Evolutionary conservation across 2,113 vertebrate species (phyloP).

Genomic region (Collichthys lucidus): DNA sequence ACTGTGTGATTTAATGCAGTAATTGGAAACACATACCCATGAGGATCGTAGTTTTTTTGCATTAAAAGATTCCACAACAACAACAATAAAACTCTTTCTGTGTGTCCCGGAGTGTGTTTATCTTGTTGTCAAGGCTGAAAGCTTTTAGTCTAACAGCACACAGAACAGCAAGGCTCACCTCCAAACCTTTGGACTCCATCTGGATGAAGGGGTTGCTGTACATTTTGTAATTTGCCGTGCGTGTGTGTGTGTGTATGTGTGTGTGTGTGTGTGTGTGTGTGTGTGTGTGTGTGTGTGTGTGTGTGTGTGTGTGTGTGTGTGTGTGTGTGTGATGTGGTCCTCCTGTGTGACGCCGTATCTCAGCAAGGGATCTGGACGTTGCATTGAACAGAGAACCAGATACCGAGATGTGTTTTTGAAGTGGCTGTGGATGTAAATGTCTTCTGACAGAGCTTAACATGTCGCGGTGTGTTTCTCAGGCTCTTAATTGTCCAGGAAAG

Average conservation of each 20-base stretch:
- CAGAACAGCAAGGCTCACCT: slow-evolving; percentile 29
- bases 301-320: no score
- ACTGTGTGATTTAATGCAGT: slow-evolving; percentile 29
- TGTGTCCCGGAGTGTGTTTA: slow-evolving; percentile 21
- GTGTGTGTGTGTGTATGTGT: no score
- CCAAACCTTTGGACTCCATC: slow-evolving; percentile 14
- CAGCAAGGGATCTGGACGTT: slow-evolving; percentile 30
- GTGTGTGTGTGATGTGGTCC: slow-evolving; percentile 36
- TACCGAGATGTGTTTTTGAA: slow-evolving; percentile 35
- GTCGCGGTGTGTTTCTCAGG: neutral
- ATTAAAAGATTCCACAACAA: neutral
- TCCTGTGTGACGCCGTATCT: slow-evolving; percentile 2
- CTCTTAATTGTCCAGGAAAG: slow-evolving; percentile 32
- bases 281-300: no score
- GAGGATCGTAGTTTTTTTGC: slow-evolving; percentile 5
- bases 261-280: no score
- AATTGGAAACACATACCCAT: slow-evolving; percentile 46
- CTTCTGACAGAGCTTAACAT: slow-evolving; percentile 37
- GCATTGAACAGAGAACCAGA: slow-evolving; percentile 31
- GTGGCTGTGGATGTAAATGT: slow-evolving; percentile 29
- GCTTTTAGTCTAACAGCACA: slow-evolving; percentile 34
- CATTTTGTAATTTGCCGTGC: slow-evolving; percentile 19
- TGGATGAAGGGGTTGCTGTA: slow-evolving; percentile 35
- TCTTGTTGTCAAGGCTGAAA: slow-evolving; percentile 22
- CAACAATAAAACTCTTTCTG: neutral